Evolutionary conservation across 2,113 vertebrate species (phyloP).

Genomic region (Boleophthalmus pectinirostris): DNA sequence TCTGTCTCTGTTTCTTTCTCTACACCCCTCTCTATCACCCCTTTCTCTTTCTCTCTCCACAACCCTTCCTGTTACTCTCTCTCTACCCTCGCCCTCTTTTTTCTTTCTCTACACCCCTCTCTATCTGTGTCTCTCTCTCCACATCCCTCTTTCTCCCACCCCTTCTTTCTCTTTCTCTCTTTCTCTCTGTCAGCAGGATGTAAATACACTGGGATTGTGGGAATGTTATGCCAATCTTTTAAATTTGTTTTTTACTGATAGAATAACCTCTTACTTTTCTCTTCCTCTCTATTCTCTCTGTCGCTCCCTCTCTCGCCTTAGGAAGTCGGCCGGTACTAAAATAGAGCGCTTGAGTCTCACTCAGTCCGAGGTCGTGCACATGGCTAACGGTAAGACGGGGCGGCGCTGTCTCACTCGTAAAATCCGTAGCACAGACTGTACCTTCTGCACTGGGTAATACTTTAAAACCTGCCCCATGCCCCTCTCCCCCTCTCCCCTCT

Average conservation of each 20-base stretch:
- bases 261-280: neutral
- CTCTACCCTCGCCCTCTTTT: neutral
- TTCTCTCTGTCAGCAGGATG: neutral
- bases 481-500: conserved; percentile 11
- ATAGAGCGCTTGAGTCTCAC: conserved; percentile 72
- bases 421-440: conserved; percentile 1
- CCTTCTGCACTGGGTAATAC: neutral
- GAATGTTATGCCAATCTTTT: no score
- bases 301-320: conserved; percentile 40
- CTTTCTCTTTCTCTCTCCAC: neutral
- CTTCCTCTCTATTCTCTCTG: neutral
- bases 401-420: neutral
- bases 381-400: conserved; percentile 63
- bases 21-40: conserved; percentile 6
- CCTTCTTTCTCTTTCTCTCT: neutral
- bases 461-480: conserved; percentile 3
- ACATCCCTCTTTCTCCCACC: conserved; percentile 1
- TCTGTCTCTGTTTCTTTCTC: no score
- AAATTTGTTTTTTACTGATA: no score
- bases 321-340: conserved; percentile 73
- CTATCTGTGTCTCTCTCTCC: neutral
- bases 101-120: conserved; percentile 5
- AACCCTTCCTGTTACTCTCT: no score
- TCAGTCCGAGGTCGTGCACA: conserved; percentile 58
- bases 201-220: no score